A percentile compares a stretch with the other conserved stretches of the same genome.
Evolutionary conservation across 1,140 invertebrate genomes (phyloP).

Genomic region (Phymorhynchus buccinoides): DNA sequence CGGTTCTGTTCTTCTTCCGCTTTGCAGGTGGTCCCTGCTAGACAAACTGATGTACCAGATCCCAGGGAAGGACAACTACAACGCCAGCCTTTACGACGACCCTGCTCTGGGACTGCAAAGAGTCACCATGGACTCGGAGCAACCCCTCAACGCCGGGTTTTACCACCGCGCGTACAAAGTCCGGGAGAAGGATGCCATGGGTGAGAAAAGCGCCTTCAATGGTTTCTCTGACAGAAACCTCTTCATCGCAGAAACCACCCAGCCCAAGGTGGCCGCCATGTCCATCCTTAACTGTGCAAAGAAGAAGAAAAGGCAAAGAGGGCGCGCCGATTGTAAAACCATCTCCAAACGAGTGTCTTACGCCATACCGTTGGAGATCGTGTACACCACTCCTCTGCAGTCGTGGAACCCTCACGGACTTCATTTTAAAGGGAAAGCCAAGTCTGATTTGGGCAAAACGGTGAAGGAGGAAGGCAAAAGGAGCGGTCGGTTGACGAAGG

Average conservation of each 20-base stretch:
- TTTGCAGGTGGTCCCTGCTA: constrained; percentile 39
- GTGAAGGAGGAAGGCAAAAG: constrained; percentile 28
- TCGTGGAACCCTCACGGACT: constrained; percentile 65
- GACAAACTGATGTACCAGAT: constrained; percentile 64
- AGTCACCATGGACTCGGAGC: constrained; percentile 22
- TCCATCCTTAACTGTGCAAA: constrained; percentile 27
- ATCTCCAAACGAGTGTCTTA: constrained; percentile 50
- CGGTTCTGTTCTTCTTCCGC: neutral
- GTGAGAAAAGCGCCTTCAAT: constrained; percentile 54
- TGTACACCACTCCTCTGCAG: constrained; percentile 62
- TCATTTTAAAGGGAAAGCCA: constrained; percentile 3
- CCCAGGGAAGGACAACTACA: constrained; percentile 66
- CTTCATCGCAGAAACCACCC: constrained; percentile 59
- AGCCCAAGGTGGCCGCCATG: constrained; percentile 48
- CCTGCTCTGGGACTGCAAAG: neutral
- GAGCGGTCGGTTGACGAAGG: constrained; percentile 47
- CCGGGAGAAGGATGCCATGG: constrained; percentile 46
- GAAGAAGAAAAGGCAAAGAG: neutral
- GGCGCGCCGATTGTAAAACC: constrained; percentile 19
- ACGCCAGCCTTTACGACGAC: constrained; percentile 42
- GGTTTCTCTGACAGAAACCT: constrained; percentile 62
- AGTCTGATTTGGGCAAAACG: neutral
- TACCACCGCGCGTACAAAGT: constrained; percentile 60
- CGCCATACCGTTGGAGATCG: constrained; percentile 63
- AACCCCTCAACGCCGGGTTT: constrained; percentile 55